These are phyloP conservation scores for Chelonoidis abingdonii DNA, from an alignment of 2,113 vertebrate species.

Conservation along the genomic window DNA sequence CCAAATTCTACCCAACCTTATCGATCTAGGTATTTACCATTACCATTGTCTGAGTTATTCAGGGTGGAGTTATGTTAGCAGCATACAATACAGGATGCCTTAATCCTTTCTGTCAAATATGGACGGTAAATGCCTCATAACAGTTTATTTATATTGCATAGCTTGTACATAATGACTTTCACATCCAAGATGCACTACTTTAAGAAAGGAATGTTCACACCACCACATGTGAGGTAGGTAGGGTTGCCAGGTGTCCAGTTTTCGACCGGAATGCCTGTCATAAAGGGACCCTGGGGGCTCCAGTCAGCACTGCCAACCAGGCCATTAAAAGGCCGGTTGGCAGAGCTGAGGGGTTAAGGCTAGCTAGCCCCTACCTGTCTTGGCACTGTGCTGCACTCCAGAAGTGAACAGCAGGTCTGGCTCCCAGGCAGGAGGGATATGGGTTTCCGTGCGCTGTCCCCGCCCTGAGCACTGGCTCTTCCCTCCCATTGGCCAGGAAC, in stretches of 20 bases:
- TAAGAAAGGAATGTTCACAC: not conserved
- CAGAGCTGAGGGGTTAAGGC: too few species aligned
- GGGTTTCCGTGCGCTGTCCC: too few species aligned
- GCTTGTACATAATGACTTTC: not conserved
- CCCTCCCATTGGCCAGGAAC: too few species aligned
- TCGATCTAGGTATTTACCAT: not conserved
- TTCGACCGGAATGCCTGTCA: too few species aligned
- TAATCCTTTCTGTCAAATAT: not conserved
- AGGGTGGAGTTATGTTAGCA: not conserved
- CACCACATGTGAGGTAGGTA: not conserved
- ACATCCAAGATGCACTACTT: not conserved
- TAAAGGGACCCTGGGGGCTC: too few species aligned
- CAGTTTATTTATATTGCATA: not conserved
- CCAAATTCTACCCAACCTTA: not conserved
- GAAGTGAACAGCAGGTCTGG: too few species aligned
- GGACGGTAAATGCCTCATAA: not conserved
- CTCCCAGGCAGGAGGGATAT: too few species aligned
- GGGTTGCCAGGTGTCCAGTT: not conserved
- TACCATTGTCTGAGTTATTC: not conserved
- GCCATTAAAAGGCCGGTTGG: too few species aligned
- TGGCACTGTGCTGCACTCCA: too few species aligned
- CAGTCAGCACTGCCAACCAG: too few species aligned
- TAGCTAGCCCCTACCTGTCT: too few species aligned
- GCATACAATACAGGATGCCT: not conserved
- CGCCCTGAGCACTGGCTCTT: too few species aligned